Evolutionary conservation across 2,113 vertebrate species (phyloP).

Genomic region (Psilopsiagon aurifrons): DNA sequence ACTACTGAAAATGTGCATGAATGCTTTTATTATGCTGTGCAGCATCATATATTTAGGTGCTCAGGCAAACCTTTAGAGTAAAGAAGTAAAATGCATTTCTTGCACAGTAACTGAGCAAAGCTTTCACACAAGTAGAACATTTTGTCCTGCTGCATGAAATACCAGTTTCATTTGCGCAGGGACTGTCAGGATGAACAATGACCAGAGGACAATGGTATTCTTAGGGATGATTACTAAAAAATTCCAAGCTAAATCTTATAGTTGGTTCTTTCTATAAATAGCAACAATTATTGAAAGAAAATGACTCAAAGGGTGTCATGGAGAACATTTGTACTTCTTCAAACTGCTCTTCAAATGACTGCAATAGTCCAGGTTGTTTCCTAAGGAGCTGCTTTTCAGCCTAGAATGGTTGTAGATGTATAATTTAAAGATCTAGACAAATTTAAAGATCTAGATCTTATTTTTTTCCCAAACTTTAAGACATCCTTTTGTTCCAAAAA

Average conservation of each 20-base stretch:
- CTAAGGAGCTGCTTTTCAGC: not conserved
- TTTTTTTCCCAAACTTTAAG: conserved; percentile 5
- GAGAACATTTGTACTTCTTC: not conserved
- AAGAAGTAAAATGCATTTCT: not conserved
- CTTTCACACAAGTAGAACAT: not conserved
- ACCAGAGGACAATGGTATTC: not conserved
- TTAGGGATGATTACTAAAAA: not conserved
- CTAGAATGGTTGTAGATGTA: not conserved
- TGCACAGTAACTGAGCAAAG: not conserved
- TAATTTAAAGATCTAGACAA: not conserved
- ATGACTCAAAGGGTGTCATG: accelerated
- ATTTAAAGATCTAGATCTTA: not conserved
- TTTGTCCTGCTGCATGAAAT: not conserved
- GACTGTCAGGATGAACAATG: not conserved
- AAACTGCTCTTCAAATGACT: not conserved
- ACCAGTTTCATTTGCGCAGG: not conserved
- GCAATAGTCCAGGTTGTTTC: not conserved
- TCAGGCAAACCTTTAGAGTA: not conserved
- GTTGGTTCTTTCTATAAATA: not conserved
- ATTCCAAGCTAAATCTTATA: not conserved
- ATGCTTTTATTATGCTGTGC: not conserved
- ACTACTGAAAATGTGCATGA: not conserved
- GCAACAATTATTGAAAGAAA: not conserved
- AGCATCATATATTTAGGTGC: not conserved
- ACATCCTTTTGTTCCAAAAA: not conserved